phyloP scores from a whole-genome alignment of 2,888 invertebrate species.

The Zonitis immaculata region DNA sequence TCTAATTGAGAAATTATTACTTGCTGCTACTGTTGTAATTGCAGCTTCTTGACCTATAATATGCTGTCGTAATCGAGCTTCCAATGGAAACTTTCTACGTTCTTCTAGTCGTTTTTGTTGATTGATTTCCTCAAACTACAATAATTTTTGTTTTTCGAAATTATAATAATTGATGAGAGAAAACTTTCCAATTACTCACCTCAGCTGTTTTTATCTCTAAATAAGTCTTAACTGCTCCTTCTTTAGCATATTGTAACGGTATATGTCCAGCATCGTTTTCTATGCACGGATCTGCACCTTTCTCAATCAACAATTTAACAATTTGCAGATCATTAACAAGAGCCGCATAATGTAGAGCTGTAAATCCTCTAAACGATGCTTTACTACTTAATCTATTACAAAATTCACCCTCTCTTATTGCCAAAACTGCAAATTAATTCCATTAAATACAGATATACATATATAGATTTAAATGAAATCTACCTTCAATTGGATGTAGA shows the following conservation, averaged over 20 bases:
- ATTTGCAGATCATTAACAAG: constrained; percentile 64
- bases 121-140: constrained; percentile 52
- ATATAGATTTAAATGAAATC: no score
- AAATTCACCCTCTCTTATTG: constrained; percentile 78
- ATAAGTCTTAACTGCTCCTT: constrained; percentile 59
- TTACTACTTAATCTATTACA: constrained; percentile 63
- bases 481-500: no score
- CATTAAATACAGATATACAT: no score
- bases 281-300: constrained; percentile 68
- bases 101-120: constrained; percentile 70
- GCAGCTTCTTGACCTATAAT: constrained; percentile 86
- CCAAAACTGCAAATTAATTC: constrained; percentile 65
- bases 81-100: constrained; percentile 74
- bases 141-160: no score
- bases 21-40: constrained; percentile 71
- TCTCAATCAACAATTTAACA: constrained; percentile 62
- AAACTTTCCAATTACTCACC: constrained; percentile 30
- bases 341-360: constrained; percentile 85
- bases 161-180: constrained; percentile 1
- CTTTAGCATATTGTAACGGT: constrained; percentile 68
- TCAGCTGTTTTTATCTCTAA: constrained; percentile 54
- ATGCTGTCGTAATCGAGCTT: constrained; percentile 72
- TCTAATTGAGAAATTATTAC: constrained; percentile 49
- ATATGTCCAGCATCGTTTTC: constrained; percentile 76
- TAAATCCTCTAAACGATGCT: constrained; percentile 79